These are phyloP conservation scores for Manacus vitellinus DNA, from an alignment of 2,113 vertebrate genomes.

Conservation along the genomic window DNA sequence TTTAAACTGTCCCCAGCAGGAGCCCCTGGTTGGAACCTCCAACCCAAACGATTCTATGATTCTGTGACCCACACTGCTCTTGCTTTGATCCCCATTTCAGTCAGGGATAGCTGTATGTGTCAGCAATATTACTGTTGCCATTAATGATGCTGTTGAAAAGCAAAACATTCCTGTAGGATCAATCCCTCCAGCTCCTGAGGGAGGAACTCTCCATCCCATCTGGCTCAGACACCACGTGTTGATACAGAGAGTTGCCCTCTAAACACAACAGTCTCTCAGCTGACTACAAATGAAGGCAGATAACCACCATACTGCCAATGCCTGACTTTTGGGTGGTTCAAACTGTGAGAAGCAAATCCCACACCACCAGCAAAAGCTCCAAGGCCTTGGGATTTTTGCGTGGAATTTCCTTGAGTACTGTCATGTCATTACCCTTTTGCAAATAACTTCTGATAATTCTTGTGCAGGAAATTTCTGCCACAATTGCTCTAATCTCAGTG, in stretches of 20 bases:
- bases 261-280: background rate
- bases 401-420: background rate
- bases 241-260: background rate
- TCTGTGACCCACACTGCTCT: rapidly evolving
- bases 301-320: background rate
- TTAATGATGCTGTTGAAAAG: background rate
- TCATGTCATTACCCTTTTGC: background rate
- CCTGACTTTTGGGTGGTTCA: background rate
- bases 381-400: background rate
- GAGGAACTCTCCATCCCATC: background rate
- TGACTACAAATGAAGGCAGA: background rate
- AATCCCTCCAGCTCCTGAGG: background rate
- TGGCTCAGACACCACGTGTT: background rate
- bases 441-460: constrained; percentile 8
- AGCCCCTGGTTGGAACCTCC: background rate
- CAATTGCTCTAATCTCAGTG: background rate
- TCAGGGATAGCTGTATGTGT: background rate
- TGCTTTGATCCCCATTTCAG: background rate
- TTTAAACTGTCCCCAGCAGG: background rate
- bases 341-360: background rate
- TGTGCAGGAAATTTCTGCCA: background rate
- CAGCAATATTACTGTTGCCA: background rate
- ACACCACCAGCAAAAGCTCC: background rate
- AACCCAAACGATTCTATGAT: rapidly evolving
- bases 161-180: background rate